Percentiles rank a stretch among this genome's conserved stretches.
phyloP scores from a whole-genome alignment of 2,113 vertebrate genomes.

The Xerus inauris region DNA sequence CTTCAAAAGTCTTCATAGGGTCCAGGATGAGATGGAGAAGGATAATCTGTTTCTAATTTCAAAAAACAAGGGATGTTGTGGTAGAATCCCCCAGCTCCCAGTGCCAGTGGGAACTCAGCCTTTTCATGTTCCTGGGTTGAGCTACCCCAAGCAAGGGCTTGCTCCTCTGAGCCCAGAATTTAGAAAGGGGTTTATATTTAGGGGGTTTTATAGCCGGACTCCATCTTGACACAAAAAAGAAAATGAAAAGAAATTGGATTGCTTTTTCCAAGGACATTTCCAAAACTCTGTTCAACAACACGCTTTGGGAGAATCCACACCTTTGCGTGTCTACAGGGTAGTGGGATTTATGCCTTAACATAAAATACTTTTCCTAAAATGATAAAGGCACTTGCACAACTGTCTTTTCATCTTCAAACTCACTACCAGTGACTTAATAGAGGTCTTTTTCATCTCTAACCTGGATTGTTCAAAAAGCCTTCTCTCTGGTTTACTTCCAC shows the following conservation, averaged over 20 bases:
- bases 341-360: not conserved
- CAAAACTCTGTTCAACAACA: not conserved
- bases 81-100: not conserved
- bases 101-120: not conserved
- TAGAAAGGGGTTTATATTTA: not conserved
- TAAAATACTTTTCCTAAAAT: not conserved
- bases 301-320: not conserved
- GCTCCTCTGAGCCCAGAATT: not conserved
- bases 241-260: not conserved
- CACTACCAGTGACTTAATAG: not conserved
- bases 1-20: not conserved
- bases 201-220: not conserved
- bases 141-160: rapidly evolving
- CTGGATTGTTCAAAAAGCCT: not conserved
- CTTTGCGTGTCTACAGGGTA: not conserved
- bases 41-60: constrained; percentile 35
- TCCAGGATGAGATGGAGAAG: not conserved
- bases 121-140: not conserved
- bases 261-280: not conserved
- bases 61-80: not conserved
- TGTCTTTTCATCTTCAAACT: constrained; percentile 1
- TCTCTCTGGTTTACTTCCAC: not conserved
- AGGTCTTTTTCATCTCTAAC: not conserved
- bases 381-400: not conserved
- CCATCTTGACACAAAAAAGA: not conserved